Evolutionary conservation across 53 echinoderm and acorn worm genomes (phyloP), one percentile per base, ranked within the genome.

Genomic region (Echinarachnius parma): DNA sequence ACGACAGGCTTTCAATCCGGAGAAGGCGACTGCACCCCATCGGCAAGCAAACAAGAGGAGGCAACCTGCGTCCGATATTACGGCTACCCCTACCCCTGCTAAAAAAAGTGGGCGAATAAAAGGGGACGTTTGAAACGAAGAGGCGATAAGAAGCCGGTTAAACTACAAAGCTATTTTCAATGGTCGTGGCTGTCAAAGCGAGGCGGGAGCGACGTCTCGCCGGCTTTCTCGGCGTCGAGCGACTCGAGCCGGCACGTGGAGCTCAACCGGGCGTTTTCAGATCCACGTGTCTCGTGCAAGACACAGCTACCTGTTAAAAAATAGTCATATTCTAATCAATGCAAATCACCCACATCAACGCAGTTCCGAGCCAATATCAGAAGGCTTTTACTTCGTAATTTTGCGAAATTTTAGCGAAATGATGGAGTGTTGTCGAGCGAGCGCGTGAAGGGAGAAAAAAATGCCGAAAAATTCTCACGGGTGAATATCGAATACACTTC

Each of bases 381-480:
- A 72, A 44, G 27, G 29, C 55, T 72, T 42, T 72, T 57, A 72
- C 74, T 72, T 24, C 57, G 39, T 28, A 72, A 33, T 72, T 57
- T 56, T 28, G 8, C 36, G 39, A 56, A 44, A 25, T 39, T 72
- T 28, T 42, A 25, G 25, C 21, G 57, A 72, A 72, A 57, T 31
- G 55, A 56, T 72, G 39, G 57, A 56, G 27, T 55, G 74, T 72
- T 72, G 74, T 44, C 74, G 74, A 72, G 57, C 36, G 52, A 56
- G 25, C 56, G 74, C n/a, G n/a, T n/a, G n/a, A n/a, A n/a, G 57
- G 56, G 74, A 68, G 36, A 72, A 56, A 56, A 72, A 72, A 56
- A 72, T 72, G 74, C 74, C 74, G 74, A 72, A 56, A 72, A 72
- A 72, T 72, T 72, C 74, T 72, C 74, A 72, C 74, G 74, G 74